Base-by-base conservation (phyloP, 2,888 invertebrate species). In the Escarpia spicata region DNA sequence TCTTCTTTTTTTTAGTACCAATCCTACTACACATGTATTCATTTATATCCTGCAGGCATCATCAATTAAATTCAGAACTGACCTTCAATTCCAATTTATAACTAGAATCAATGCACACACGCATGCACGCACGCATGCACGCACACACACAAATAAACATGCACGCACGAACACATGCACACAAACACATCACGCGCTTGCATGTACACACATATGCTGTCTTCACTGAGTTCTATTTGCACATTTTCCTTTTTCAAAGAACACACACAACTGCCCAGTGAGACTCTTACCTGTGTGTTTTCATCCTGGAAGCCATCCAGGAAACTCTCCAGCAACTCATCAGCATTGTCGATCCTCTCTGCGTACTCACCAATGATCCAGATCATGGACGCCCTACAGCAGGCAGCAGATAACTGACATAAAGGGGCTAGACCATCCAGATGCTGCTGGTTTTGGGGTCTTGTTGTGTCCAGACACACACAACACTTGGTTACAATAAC, bases 301-400 rank as follows among this genome's bases (percentile, higher is more conserved):
- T 99, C 99, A 97, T 99, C 99, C 95, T 97, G 98, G 97, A 99
- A 99, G 19, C 99, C 99, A 97, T 99, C 99, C 10, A 99, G 93
- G 97, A 99, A 99, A 94, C 99, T 99, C 96, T 99, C 99, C 43
- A 99, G 97, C 52, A 99, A 97, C 96, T 99, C 99, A 96, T 99
- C 99, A 0, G 99, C 99, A 96, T 99, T 99, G 97, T 99, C 99
- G 95, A 99, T 99, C 94, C 99, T 98, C 96, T 99, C 99, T 0
- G 99, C 99, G 97, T 99, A 99, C 97, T 99, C 99, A 43, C 99
- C 99, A 95, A 97, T 97, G 94, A 97, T 97, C 97, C 97, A 97
- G 94, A 97, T 99, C 99, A 99, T 99, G 10, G 99, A 99, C 6
- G 99, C 99, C 95, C 99, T 94, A 92, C 37, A 92, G 91, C 12